Evolutionary conservation across 2,797 vertebrate genomes (phyloP), one percentile per base, ranked within the genome.

Genomic region (Lagorchestes hirsutus): DNA sequence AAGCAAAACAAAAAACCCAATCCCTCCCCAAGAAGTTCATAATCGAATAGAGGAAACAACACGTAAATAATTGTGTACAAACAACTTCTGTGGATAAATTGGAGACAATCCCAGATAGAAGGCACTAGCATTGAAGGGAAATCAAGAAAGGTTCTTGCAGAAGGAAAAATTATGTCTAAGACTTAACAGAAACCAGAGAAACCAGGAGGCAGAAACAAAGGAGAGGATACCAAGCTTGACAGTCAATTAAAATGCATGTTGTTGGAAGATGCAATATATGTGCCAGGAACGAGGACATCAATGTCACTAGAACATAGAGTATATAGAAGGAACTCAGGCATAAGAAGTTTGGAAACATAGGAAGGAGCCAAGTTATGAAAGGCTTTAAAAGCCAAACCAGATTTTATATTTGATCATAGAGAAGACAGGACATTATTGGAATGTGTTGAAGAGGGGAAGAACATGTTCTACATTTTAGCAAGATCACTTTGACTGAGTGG

Each of bases 321-420:
- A 74, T n/a, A 16, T 6, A 40, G n/a, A 74, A 6, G 62, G 34
- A 16, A 74, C 5, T 67, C 34, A n/a, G 34, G 59, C n/a, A 2
- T 22, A 40, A 40, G 62, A 22, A 67, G n/a, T 40, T n/a, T n/a
- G 62, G 62, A n/a, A 67, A n/a, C 14, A 18, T 5, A 67, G 59
- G 34, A 67, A 67, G 29, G 24, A 62, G 24, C 12, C 59, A 67
- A 67, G 34, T 22, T 18, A 74, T 18, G 16, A 74, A 74, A n/a
- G 62, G 1, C 16, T 74, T 74, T 67, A 31, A 34, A 67, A 67
- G 59, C 18, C 59, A 67, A 67, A 67, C 4, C 6, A 95, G 4
- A 90, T 54, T 92, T 97, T 16, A 74, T 10, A 93, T 96, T 95
- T 95, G 93, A 97, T n/a, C 74, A 8, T 91, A 59, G 92, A 11